Evolutionary conservation across 2,113 vertebrate species (phyloP).

Genomic region (Xerus inauris): DNA sequence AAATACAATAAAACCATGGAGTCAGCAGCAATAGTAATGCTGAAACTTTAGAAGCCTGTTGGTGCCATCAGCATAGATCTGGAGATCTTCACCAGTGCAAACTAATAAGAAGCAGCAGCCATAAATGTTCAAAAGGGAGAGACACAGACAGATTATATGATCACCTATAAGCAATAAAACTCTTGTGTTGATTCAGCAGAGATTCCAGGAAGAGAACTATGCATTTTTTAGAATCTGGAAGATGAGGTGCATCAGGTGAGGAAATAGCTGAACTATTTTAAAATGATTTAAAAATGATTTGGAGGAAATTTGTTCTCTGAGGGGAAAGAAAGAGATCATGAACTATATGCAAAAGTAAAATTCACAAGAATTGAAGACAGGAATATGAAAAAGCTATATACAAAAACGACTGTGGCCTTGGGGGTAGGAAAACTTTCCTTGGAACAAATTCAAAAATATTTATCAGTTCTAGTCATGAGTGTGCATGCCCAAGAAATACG

Average conservation of each 20-base stretch:
- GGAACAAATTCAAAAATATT: not conserved
- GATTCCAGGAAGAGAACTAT: not conserved
- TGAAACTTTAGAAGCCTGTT: not conserved
- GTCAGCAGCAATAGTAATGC: not conserved
- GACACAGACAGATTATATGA: not conserved
- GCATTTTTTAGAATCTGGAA: conserved; percentile 57
- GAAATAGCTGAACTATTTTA: conserved; percentile 6
- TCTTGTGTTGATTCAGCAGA: not conserved
- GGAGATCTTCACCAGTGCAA: not conserved
- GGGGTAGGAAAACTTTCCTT: conserved; percentile 25
- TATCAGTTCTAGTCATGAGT: conserved; percentile 21
- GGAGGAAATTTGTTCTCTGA: conserved; percentile 38
- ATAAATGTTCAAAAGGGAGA: conserved; percentile 17
- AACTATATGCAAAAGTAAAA: conserved; percentile 39
- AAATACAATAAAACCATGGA: not conserved
- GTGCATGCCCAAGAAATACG: conserved; percentile 28
- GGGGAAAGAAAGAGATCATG: not conserved
- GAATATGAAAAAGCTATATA: conserved; percentile 13
- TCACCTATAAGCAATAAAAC: not conserved
- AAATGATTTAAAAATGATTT: too few species aligned
- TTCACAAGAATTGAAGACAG: not conserved
- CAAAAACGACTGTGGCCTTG: conserved; percentile 14
- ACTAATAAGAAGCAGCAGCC: not conserved
- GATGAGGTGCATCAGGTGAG: not conserved
- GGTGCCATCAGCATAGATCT: not conserved